Base-by-base conservation (phyloP, 2,888 invertebrate genomes). In the Drosophila austrosaltans region DNA sequence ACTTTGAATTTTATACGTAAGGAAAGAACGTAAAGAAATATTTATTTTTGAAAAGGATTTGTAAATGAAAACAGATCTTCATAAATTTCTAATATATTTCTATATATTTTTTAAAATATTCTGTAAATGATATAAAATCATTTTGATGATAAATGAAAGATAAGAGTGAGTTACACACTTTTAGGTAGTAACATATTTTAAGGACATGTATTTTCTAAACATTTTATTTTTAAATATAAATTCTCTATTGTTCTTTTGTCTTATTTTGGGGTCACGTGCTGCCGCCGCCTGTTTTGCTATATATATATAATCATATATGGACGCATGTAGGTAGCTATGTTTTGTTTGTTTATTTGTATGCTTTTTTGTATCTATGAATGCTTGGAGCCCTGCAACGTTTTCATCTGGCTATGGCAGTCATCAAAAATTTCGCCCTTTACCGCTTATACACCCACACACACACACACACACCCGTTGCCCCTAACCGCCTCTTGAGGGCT, bases 341-440 rank as follows among this genome's bases (percentile, higher is more conserved):
- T 39, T 30, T 53, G 62, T 44, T 56, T 25, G 68, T 44, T 28
- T 42, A 4, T 28, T 28, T 28, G 2, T 28, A 1, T 28, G 2
- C 4, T 28, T 28, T 32, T 39, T 42, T 53, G 53, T 53, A 39
- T 7, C 3, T 32, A 42, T 28, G 16, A 22, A 36, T 25, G 25
- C 28, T 39, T 40, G 53, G 22, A 42, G 39, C 42, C 60, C 69
- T 63, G 73, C 64, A 67, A 61, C 63, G 36, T 40, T 57, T 63
- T 63, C 60, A 58, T 54, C 82, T 87, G 87, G 57, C 25, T 39
- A 30, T 70, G 75, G 61, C 84, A 82, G 77, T 53, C 80, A 72
- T 71, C 72, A 78, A 71, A 75, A 75, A 42, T 67, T 71, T 56
- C 44, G 57, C 67, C 70, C 58, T 32, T 10, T 12, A 4, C 8